These are phyloP conservation scores for Hypselothyrea guttata DNA, from an alignment of 2,888 invertebrate species.

Conservation along the genomic window DNA sequence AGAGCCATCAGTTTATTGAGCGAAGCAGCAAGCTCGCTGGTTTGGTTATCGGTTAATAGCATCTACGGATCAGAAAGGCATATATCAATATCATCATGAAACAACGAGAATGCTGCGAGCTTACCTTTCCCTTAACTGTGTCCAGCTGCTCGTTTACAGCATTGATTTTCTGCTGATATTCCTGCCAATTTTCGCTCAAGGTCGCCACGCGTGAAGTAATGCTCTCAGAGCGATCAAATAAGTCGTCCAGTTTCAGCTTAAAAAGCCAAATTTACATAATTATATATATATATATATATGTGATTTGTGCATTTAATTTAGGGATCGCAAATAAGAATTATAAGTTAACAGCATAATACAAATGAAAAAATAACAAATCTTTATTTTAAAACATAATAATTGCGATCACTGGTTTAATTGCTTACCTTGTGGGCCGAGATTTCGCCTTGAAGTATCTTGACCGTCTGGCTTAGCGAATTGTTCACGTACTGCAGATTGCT, in stretches of 20 bases:
- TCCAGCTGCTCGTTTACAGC: conserved; percentile 67
- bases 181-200: conserved; percentile 79
- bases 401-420: not conserved
- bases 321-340: too few relatives aligned
- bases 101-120: not conserved
- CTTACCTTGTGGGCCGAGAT: conserved; percentile 74
- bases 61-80: conserved; percentile 19
- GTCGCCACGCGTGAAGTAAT: conserved; percentile 80
- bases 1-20: conserved; percentile 46
- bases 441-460: conserved; percentile 73
- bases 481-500: conserved; percentile 74
- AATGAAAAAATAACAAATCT: too few relatives aligned
- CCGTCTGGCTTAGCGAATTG: conserved; percentile 78
- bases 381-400: not conserved
- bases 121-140: conserved; percentile 75
- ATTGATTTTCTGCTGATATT: conserved; percentile 73
- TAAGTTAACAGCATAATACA: too few relatives aligned
- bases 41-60: conserved; percentile 36
- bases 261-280: conserved; percentile 16
- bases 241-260: conserved; percentile 76
- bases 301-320: not conserved
- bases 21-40: conserved; percentile 32
- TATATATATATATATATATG: not conserved
- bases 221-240: conserved; percentile 79
- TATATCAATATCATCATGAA: not conserved